Conservation (phyloP, 2,113 vertebrate genomes). For the Meleagris gallopavo region DNA sequence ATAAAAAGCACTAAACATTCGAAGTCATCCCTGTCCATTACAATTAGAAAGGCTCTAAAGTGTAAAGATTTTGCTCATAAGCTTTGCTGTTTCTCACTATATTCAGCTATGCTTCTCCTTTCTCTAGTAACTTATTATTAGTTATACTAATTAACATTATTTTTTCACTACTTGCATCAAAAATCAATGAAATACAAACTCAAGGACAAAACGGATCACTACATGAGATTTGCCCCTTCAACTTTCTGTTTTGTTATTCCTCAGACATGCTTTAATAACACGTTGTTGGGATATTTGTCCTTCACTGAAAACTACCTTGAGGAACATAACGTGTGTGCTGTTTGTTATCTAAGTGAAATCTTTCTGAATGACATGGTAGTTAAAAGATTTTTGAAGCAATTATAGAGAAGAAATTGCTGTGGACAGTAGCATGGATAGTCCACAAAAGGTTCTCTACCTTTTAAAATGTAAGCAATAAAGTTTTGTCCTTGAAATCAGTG, state of each 20-base stretch:
- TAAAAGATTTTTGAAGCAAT: not conserved
- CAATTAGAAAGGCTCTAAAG: not conserved
- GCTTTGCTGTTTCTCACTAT: not conserved
- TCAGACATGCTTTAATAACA: not conserved
- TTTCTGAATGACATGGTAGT: not conserved
- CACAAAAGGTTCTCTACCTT: not conserved
- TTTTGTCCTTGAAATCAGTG: not conserved
- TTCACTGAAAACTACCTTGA: not conserved
- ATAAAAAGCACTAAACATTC: not conserved
- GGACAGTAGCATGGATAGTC: not conserved
- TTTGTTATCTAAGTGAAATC: not conserved
- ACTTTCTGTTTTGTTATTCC: not conserved
- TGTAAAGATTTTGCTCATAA: not conserved
- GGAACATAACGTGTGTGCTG: accelerated
- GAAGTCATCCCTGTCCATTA: not conserved
- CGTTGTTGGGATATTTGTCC: not conserved
- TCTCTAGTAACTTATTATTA: not conserved
- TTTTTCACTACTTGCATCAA: not conserved
- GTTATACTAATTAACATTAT: not conserved
- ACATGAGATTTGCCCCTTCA: too few species aligned
- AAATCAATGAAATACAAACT: not conserved
- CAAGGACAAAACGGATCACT: not conserved
- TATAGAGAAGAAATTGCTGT: not conserved
- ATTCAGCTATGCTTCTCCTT: not conserved
- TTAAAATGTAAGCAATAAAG: not conserved